phyloP scores from a whole-genome alignment of 2,797 vertebrate genomes.

The Phrynocephalus guinanensis region DNA sequence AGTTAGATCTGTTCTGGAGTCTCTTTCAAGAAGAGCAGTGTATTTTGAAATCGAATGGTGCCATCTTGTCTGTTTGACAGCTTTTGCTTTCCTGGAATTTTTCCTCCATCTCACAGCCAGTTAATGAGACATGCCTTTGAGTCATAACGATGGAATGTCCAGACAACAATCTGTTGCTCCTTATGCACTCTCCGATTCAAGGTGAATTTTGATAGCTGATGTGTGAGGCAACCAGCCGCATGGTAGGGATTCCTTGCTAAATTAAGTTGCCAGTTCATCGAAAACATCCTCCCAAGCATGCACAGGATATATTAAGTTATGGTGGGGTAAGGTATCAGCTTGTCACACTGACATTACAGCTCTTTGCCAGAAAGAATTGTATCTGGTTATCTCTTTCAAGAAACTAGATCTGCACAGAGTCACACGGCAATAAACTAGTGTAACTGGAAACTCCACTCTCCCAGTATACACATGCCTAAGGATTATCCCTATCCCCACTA shows the following conservation, averaged over 20 bases:
- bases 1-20: slow-evolving; percentile 32
- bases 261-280: slow-evolving; percentile 85
- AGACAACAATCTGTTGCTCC: slow-evolving; percentile 6
- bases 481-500: slow-evolving; percentile 39
- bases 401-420: slow-evolving; percentile 74
- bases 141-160: slow-evolving; percentile 65
- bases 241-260: slow-evolving; percentile 86
- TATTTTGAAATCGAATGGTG: slow-evolving; percentile 33
- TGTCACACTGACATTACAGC: slow-evolving; percentile 75
- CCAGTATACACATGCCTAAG: slow-evolving; percentile 48
- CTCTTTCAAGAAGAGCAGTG: slow-evolving; percentile 31
- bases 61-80: slow-evolving; percentile 51
- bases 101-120: background rate
- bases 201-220: slow-evolving; percentile 73
- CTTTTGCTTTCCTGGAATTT: slow-evolving; percentile 43
- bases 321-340: slow-evolving; percentile 71
- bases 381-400: slow-evolving; percentile 75
- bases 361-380: slow-evolving; percentile 67
- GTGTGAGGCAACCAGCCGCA: slow-evolving; percentile 77
- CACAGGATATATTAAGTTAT: slow-evolving; percentile 77
- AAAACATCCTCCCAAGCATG: slow-evolving; percentile 84
- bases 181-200: slow-evolving; percentile 50
- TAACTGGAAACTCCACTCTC: slow-evolving; percentile 68
- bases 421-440: slow-evolving; percentile 77
- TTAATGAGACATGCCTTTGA: slow-evolving; percentile 43